These are phyloP conservation scores for Datnioides undecimradiatus DNA, from an alignment of 2,113 vertebrate species.

Conservation along the genomic window DNA sequence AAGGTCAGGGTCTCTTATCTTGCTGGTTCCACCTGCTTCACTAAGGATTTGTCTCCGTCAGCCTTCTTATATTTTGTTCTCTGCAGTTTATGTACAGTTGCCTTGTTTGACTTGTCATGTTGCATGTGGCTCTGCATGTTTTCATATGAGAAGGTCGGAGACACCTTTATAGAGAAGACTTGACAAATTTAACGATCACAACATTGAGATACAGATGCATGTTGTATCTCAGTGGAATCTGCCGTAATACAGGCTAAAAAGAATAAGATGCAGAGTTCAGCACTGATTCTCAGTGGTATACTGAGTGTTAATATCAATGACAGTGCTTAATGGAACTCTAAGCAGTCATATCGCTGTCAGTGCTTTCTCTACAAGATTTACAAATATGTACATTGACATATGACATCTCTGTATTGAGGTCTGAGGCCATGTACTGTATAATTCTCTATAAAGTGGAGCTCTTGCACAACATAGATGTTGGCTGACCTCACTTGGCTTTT, in stretches of 20 bases:
- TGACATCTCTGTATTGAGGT: not conserved
- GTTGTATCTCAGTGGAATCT: not conserved
- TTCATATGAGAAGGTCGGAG: not conserved
- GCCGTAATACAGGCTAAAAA: not conserved
- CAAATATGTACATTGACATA: not conserved
- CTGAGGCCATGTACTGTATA: not conserved
- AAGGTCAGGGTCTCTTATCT: not conserved
- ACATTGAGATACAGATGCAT: not conserved
- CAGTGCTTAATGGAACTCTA: not conserved
- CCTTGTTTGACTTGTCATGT: not conserved
- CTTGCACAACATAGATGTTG: slow-evolving; percentile 18
- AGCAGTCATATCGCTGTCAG: not conserved
- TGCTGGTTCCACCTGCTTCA: not conserved
- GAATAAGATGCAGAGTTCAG: not conserved
- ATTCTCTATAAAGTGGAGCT: slow-evolving; percentile 2
- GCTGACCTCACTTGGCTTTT: slow-evolving; percentile 42
- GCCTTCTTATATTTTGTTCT: not conserved
- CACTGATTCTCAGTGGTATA: not conserved
- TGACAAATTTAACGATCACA: not conserved
- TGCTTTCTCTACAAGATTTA: not conserved
- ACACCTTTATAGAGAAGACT: not conserved
- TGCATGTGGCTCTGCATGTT: too few relatives aligned
- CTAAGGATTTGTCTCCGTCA: not conserved
- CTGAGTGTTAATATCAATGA: not conserved
- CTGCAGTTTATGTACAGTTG: not conserved